Conservation (phyloP, 2,113 vertebrate species). For the Callipepla squamata region DNA sequence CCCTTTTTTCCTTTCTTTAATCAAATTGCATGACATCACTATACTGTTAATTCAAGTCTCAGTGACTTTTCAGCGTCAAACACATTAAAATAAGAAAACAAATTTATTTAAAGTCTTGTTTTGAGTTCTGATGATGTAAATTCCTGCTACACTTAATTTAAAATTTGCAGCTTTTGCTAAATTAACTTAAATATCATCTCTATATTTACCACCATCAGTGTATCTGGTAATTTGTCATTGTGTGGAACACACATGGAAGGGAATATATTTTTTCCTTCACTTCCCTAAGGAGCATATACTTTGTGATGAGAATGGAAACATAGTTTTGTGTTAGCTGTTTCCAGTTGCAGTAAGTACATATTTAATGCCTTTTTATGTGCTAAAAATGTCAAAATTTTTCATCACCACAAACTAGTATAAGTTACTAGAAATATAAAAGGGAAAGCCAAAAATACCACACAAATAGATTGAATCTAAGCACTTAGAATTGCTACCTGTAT, state of each 20-base stretch:
- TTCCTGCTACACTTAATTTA: neutral
- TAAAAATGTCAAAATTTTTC: neutral
- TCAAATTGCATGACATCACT: neutral
- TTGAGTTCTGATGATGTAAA: neutral
- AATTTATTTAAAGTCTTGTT: neutral
- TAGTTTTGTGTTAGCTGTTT: neutral
- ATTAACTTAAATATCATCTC: neutral
- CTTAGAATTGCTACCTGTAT: neutral
- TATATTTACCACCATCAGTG: neutral
- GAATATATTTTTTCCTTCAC: neutral
- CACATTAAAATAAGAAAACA: too few species aligned
- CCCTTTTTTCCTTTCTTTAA: neutral
- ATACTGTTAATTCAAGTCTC: neutral
- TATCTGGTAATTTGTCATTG: neutral
- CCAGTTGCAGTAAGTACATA: neutral
- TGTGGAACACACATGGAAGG: neutral
- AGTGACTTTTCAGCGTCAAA: neutral
- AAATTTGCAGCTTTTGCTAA: neutral
- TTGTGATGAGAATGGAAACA: neutral
- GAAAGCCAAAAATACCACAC: neutral
- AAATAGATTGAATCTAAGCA: neutral
- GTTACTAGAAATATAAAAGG: neutral
- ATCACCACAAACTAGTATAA: neutral
- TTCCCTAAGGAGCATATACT: neutral
- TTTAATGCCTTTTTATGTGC: neutral